Evolutionary conservation across 2,888 invertebrate species (phyloP), one percentile per base, ranked within the genome.

Genomic region (Heliconius charithonia): DNA sequence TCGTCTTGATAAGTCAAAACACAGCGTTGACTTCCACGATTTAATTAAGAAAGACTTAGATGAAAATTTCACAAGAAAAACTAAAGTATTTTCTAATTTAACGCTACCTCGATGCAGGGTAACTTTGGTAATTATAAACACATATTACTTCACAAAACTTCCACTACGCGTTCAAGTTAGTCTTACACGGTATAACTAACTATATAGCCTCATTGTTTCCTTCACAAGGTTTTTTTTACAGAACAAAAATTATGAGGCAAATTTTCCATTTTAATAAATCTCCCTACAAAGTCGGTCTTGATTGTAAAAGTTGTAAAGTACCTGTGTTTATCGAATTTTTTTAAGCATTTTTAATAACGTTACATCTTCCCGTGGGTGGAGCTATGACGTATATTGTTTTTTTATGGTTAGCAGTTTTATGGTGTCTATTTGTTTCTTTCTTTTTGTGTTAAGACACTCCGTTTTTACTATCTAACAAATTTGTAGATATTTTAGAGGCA

Each of bases 181-280:
- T 56, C 65, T 65, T 65, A 32, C 27, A 19, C 37, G 27, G 41
- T 77, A 41, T 67, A 78, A 73, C 73, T 78, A 73, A 78, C 67
- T 74, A 73, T 65, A 74, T 12, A 19, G 19, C 67, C 66, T 37
- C 59, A 45, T 77, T 77, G 72, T 77, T 77, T 63, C 27, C 29
- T 56, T 59, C 59, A 67, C 19, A 78, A 74, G 59, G 74, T 74
- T 73, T 41, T 27, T 32, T 29, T n/a, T 63, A 1, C 62, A 73
- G 56, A 78, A 75, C 67, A 71, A 67, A 78, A 80, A 76, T 56
- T 76, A 71, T 79, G 71, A 79, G 71, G 70, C 74, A 78, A 74
- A 82, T 80, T 76, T 79, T 37, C 65, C 45, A 51, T 86, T 81
- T 83, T 78, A 83, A 82, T 82, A 82, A 82, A 83, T 81, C 80